phyloP scores from a whole-genome alignment of 2,113 vertebrate genomes.

The Vidua macroura region DNA sequence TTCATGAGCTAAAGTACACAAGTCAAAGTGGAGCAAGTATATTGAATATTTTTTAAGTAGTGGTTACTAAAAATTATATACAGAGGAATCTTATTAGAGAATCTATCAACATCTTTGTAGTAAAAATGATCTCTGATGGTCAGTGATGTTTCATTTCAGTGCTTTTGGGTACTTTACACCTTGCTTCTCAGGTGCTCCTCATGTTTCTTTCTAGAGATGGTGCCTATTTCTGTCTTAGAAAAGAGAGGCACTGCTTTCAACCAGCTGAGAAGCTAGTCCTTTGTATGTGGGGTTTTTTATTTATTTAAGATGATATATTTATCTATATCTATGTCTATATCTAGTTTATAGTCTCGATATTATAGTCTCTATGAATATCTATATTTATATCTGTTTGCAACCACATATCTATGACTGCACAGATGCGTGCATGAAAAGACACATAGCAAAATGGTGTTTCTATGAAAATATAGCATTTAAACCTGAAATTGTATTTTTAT shows the following conservation, averaged over 20 bases:
- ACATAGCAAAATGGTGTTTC: neutral
- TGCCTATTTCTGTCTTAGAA: neutral
- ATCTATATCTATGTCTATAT: neutral
- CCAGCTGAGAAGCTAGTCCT: neutral
- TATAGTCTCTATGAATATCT: neutral
- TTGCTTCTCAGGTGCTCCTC: neutral
- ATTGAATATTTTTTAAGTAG: neutral
- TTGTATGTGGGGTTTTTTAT: fast-evolving
- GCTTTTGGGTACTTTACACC: neutral
- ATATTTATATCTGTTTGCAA: neutral
- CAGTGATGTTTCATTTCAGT: neutral
- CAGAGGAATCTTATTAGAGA: neutral
- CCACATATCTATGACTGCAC: neutral
- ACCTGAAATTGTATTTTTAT: neutral
- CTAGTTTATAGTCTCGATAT: neutral
- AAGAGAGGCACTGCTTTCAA: neutral
- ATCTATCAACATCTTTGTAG: neutral
- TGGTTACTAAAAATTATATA: neutral
- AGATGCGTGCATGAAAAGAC: neutral
- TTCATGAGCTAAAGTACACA: constrained; percentile 49
- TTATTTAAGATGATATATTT: neutral
- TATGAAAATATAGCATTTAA: neutral
- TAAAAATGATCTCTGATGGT: neutral
- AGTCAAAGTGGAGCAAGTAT: constrained; percentile 4
- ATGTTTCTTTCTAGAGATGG: neutral